Evolutionary conservation across 2,113 vertebrate species (phyloP), one percentile per base, ranked within the genome.

Genomic region (Sebastes fasciatus): DNA sequence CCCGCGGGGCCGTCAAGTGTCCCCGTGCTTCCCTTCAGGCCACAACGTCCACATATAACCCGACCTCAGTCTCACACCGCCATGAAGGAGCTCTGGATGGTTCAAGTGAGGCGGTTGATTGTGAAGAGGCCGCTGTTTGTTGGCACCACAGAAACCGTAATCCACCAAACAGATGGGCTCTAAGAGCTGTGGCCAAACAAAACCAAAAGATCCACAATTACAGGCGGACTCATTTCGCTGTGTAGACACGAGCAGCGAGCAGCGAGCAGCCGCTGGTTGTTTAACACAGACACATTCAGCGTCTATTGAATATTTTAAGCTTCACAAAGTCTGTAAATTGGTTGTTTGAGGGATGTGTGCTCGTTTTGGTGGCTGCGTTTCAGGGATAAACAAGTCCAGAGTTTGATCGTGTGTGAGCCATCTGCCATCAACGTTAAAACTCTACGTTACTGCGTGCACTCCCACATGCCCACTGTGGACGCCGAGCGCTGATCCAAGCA

Each of bases 131-230:
- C 79, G 85, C 69, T 74, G 66, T 68, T 40, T 71, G 70, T 74
- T 74, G 88, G 63, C 78, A 49, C 55, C 66, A 8, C 51, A 65
- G 45, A 42, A 73, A 7, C 55, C 3, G 4, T 83, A 79, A 90
- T 92, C 89, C 83, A 76, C n/a, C 43, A 21, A 77, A 68, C 87
- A 87, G 87, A 91, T 76, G 83, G 83, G 52, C 71, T 82, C 63
- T 34, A 34, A 89, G 77, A 80, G 74, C 62, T 55, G 4, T 0
- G 64, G 65, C 85, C 74, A 83, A 78, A 82, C 80, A 67, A 51
- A 81, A 57, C 58, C 46, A 34, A 10, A 48, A 61, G 55, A 85
- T 42, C 45, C 21, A n/a, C 58, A 51, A n/a, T 73, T 72, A 49
- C 46, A 63, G 34, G 26, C 16, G 1, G 55, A 64, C 40, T 69